A percentile compares a stretch with the other conserved stretches of the same genome.
phyloP scores from a whole-genome alignment of 2,797 vertebrate species.

The Liparis tanakae region DNA sequence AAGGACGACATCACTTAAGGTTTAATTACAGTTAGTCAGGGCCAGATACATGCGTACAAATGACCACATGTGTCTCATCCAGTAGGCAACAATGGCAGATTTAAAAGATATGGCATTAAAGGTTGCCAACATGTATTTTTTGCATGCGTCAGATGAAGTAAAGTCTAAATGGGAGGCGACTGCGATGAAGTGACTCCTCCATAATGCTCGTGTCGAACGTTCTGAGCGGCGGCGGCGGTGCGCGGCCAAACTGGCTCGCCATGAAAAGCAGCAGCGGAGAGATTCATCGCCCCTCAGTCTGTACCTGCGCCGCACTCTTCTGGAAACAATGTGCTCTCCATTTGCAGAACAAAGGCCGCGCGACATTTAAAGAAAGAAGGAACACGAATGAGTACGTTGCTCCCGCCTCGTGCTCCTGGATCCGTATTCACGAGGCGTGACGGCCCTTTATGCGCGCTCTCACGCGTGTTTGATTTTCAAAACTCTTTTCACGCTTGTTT shows the following conservation, averaged over 20 bases:
- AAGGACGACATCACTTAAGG: too few relatives aligned
- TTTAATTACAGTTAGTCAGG: too few relatives aligned
- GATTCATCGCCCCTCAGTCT: constrained; percentile 26
- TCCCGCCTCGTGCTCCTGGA: neutral
- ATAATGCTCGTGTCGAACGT: constrained; percentile 27
- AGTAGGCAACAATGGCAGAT: too few relatives aligned
- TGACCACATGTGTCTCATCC: too few relatives aligned
- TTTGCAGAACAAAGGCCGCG: constrained; percentile 29
- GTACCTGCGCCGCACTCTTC: constrained; percentile 25
- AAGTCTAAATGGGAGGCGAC: constrained; percentile 11
- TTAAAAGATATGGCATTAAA: too few relatives aligned
- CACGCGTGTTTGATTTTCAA: neutral
- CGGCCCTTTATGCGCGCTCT: neutral
- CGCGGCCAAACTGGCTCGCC: constrained; percentile 22
- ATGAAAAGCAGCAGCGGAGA: constrained; percentile 28
- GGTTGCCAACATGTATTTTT: neutral
- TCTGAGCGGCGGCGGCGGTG: constrained; percentile 41
- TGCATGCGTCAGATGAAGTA: constrained; percentile 23
- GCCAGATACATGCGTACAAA: too few relatives aligned
- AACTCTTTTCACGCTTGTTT: neutral
- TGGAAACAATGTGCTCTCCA: constrained; percentile 6
- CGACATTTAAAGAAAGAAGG: constrained; percentile 3
- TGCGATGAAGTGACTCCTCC: constrained; percentile 21
- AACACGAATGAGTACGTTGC: neutral
- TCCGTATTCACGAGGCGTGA: constrained; percentile 9